Evolutionary conservation across 23 tunicate genomes (phyloP), one percentile per base, ranked within the genome.

Genomic region (Corella eumyota): DNA sequence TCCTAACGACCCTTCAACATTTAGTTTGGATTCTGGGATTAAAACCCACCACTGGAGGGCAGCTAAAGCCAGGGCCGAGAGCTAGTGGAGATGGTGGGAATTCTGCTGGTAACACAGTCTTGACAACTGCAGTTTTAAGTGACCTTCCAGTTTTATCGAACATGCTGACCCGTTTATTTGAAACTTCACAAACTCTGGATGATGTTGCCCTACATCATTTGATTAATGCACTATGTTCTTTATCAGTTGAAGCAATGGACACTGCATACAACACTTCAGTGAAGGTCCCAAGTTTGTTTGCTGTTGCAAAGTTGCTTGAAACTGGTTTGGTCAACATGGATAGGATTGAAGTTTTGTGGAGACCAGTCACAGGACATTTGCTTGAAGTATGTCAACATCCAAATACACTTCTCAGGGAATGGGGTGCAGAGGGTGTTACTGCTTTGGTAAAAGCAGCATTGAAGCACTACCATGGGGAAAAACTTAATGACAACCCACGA

Each of bases 281-380:
- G 5, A 90, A 80, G 50, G 91, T 75, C 37, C 97, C 97, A 48
- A 90, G 97, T 37, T 44, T 90, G 20, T 90, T 90, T 75, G 97
- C 96, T 30, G 77, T 88, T 0, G 96, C 96, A 1, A 88, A 88
- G 32, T 69, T 88, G 0, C 63, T 88, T 32, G 96, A 88, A 68
- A 88, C 96, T 0, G 96, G 96, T 36, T 56, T 88, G 35, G 88
- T 79, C 23, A 88, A 88, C 68, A 88, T 88, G 96, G 70, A 62
- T 17, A 68, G 96, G 9, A 80, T 90, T 37, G 97, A 90, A 63
- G 70, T 90, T 25, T 48, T 90, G 4, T 90, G 97, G 97, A 64
- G 97, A 46, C 97, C 90, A 32, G 91, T 90, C 11, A 83, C 97
- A n/a, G 97, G 97, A 20, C 97, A 90, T 70, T 61, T 90, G 15